Percentiles rank a stretch among this genome's conserved stretches.
phyloP scores from a whole-genome alignment of 2,888 invertebrate species.

The Ochropleura plecta region DNA sequence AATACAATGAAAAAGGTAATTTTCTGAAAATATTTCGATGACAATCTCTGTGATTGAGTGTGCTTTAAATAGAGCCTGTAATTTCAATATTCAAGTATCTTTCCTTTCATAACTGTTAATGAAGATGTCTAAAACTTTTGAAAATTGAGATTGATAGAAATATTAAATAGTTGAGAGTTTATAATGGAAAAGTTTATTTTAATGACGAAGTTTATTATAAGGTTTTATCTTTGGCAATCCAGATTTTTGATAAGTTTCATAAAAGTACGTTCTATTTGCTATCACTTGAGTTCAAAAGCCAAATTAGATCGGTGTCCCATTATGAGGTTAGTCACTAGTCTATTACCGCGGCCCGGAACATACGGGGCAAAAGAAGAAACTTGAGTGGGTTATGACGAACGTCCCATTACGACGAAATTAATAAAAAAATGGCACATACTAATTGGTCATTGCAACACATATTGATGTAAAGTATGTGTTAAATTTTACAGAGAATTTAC shows the following conservation, averaged over 20 bases:
- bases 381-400: not conserved
- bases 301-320: too few relatives aligned
- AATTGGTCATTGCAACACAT: not conserved
- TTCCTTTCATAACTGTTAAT: slow-evolving; percentile 26
- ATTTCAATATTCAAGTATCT: slow-evolving; percentile 43
- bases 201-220: slow-evolving; percentile 30
- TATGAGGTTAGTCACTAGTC: too few relatives aligned
- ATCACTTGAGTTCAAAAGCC: not conserved
- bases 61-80: slow-evolving; percentile 25
- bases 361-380: too few relatives aligned
- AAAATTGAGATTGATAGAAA: slow-evolving; percentile 42
- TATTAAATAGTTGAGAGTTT: slow-evolving; percentile 43
- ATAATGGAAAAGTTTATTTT: slow-evolving; percentile 37
- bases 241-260: not conserved
- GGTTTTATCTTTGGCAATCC: slow-evolving; percentile 10
- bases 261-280: not conserved
- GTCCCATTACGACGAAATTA: not conserved
- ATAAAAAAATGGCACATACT: not conserved
- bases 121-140: slow-evolving; percentile 33
- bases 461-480: too few relatives aligned
- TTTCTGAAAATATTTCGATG: slow-evolving; percentile 9
- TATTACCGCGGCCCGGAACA: too few relatives aligned
- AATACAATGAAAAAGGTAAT: not conserved
- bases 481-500: not conserved
- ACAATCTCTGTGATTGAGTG: slow-evolving; percentile 16